Conservation (phyloP, 1,140 invertebrate genomes). For the Drosophila ironensis region DNA sequence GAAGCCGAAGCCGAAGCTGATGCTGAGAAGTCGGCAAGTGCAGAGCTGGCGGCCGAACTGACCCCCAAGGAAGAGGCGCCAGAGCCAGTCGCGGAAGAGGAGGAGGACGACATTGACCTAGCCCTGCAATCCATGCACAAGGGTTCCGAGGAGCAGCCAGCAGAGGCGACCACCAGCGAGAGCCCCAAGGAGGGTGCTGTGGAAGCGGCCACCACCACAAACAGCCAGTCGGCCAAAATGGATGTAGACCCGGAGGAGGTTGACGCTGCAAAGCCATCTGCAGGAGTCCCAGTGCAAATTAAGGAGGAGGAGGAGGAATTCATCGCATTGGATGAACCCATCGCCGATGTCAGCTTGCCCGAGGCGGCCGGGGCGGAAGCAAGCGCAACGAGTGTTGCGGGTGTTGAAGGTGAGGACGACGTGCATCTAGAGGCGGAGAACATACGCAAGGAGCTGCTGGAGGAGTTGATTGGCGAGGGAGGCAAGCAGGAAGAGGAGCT, state of each 20-base stretch:
- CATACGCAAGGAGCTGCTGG: slow-evolving; percentile 57
- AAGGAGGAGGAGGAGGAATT: slow-evolving; percentile 55
- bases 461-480: slow-evolving; percentile 60
- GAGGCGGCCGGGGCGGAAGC: neutral
- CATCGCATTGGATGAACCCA: slow-evolving; percentile 41
- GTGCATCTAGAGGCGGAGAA: slow-evolving; percentile 51
- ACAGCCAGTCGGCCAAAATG: slow-evolving; percentile 10
- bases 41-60: slow-evolving; percentile 29
- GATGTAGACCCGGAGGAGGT: slow-evolving; percentile 7
- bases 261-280: neutral
- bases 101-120: slow-evolving; percentile 72
- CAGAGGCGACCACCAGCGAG: neutral
- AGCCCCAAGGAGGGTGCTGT: neutral
- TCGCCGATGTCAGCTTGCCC: neutral
- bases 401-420: slow-evolving; percentile 40
- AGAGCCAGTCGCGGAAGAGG: slow-evolving; percentile 25
- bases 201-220: neutral
- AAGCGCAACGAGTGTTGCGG: neutral
- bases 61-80: slow-evolving; percentile 10
- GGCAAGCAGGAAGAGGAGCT: slow-evolving; percentile 26
- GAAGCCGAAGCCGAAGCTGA: too few species aligned
- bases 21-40: slow-evolving; percentile 29
- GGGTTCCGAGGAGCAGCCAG: slow-evolving; percentile 26
- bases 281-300: neutral
- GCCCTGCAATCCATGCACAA: slow-evolving; percentile 68